phyloP scores from a whole-genome alignment of 2,888 invertebrate species.

The Andrena flavipes region DNA sequence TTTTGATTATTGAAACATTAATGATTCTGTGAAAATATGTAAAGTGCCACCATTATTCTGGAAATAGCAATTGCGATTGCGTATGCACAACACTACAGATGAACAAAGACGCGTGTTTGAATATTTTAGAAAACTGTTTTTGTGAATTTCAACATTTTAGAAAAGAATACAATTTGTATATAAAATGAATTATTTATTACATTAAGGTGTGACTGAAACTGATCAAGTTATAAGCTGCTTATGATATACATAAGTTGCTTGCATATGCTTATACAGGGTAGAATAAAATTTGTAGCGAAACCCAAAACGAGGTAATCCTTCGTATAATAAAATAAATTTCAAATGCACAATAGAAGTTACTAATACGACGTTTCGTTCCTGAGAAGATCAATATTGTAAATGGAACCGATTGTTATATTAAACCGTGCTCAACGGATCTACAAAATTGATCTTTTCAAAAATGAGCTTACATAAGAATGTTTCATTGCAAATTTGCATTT shows the following conservation, averaged over 20 bases:
- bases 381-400: too few relatives aligned
- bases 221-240: constrained; percentile 51
- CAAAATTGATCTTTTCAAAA: too few relatives aligned
- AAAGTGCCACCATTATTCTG: constrained; percentile 35
- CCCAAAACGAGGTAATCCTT: too few relatives aligned
- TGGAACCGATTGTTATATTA: too few relatives aligned
- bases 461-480: too few relatives aligned
- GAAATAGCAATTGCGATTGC: constrained; percentile 36
- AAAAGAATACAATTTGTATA: constrained; percentile 69
- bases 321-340: too few relatives aligned
- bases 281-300: too few relatives aligned
- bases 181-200: constrained; percentile 70
- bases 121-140: constrained; percentile 60
- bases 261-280: constrained; percentile 70
- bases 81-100: constrained; percentile 55
- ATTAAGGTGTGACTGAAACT: constrained; percentile 52
- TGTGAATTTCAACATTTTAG: constrained; percentile 62
- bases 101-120: constrained; percentile 47
- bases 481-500: too few relatives aligned
- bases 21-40: constrained; percentile 1
- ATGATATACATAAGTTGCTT: constrained; percentile 69
- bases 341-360: too few relatives aligned
- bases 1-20: constrained; percentile 12
- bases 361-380: too few relatives aligned
- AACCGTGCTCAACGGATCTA: too few relatives aligned